Evolutionary conservation across 2,888 invertebrate species (phyloP), one percentile per base, ranked within the genome.

Genomic region (Leptopterna dolabrata): DNA sequence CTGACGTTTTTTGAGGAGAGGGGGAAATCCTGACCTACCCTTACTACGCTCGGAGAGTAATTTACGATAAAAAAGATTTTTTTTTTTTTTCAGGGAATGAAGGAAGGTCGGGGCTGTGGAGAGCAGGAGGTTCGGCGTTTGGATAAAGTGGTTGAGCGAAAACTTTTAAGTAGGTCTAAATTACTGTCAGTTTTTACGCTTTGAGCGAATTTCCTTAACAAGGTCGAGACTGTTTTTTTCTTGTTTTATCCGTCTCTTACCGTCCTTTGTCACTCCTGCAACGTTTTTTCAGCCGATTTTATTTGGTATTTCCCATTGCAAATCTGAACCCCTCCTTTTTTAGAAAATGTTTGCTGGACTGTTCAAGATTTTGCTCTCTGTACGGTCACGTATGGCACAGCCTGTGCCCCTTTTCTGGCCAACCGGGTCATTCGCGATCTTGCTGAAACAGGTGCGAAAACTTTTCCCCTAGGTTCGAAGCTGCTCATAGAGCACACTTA

Each of bases 121-220:
- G 19, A 63, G 63, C 63, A n/a, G 63, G 24, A 24, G 55, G 55
- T 55, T 55, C n/a, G 13, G 29, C 16, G 47, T 45, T n/a, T 63
- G 30, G 43, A 29, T 43, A 45, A 41, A 43, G 30, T 55, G 29
- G 55, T 73, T 30, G 76, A 87, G 87, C 87, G 87, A 87, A 88
- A 89, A 88, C 81, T 89, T 89, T 89, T 89, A 89, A 89, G 89
- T 89, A 89, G 89, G 87, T 89, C 88, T 88, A 89, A 89, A 89
- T 89, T 89, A 89, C 89, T 87, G 88, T 86, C 88, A 85, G 88
- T 87, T 89, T 89, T 89, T 89, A 84, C 89, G 43, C 43, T 43
- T 78, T 78, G 45, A 78, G 73, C 51, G 73, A 82, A 87, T 71
- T 51, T 78, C 76, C 86, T 78, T 29, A 80, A 43, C 63, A n/a